These are phyloP conservation scores for Drosophila auraria DNA, from an alignment of 1,140 invertebrate species.

Conservation along the genomic window DNA sequence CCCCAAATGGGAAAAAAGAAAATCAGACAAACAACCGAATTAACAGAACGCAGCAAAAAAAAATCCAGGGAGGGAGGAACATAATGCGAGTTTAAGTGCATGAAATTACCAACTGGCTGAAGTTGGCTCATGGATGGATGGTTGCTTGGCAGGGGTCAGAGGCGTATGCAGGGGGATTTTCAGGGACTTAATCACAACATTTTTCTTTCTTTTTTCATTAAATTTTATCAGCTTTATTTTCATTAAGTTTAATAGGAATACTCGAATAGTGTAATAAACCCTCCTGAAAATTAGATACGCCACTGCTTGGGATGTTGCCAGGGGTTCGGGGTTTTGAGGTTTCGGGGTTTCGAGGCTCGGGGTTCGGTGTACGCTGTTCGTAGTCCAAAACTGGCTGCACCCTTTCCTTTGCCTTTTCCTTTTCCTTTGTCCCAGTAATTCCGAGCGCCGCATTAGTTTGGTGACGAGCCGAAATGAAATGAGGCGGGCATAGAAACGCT, in stretches of 20 bases:
- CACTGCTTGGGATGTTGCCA: constrained; percentile 16
- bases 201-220: not conserved
- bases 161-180: constrained; percentile 6
- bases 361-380: constrained; percentile 3
- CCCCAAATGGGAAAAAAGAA: constrained; percentile 42
- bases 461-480: constrained; percentile 46
- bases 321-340: constrained; percentile 13
- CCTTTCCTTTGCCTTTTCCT: constrained; percentile 43
- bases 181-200: not conserved
- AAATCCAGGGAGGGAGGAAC: constrained; percentile 37
- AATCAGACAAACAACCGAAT: constrained; percentile 78
- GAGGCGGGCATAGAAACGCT: constrained; percentile 54
- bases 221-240: not conserved
- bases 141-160: constrained; percentile 22
- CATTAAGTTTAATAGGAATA: not conserved
- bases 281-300: not conserved
- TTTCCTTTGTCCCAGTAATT: constrained; percentile 58
- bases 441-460: constrained; percentile 32
- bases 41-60: constrained; percentile 64
- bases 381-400: constrained; percentile 41
- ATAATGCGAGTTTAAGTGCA: constrained; percentile 83
- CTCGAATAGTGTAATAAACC: not conserved
- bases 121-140: constrained; percentile 26
- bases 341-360: constrained; percentile 5
- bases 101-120: constrained; percentile 73